A percentile compares a stretch with the other conserved stretches of the same genome.
phyloP scores from a whole-genome alignment of 2,888 invertebrate species.

The Cheilosia variabilis region DNA sequence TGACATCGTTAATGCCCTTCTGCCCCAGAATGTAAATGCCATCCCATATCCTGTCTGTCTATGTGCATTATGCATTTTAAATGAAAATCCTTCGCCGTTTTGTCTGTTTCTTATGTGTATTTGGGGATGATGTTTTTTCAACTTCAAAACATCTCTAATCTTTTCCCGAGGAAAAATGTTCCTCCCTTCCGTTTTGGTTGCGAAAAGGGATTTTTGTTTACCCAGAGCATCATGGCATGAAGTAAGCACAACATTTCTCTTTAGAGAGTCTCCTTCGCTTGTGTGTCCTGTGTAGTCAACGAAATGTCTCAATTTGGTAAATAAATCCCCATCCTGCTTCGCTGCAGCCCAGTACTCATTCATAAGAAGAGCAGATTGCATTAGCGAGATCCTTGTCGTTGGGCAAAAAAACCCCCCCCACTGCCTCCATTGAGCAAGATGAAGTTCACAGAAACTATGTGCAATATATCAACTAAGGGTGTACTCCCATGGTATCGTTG shows the following conservation, averaged over 20 bases:
- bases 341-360: conserved; percentile 33
- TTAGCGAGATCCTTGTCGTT: conserved; percentile 65
- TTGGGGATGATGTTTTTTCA: conserved; percentile 63
- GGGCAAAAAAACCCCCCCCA: neutral
- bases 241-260: conserved; percentile 45
- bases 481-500: neutral
- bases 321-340: conserved; percentile 61
- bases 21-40: conserved; percentile 19
- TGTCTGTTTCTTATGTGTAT: conserved; percentile 3
- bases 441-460: conserved; percentile 49
- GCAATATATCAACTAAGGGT: conserved; percentile 55
- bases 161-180: conserved; percentile 60
- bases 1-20: conserved; percentile 24
- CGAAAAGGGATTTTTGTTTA: conserved; percentile 47
- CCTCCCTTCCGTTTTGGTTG: conserved; percentile 50
- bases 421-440: conserved; percentile 35
- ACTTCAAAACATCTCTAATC: conserved; percentile 71
- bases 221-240: conserved; percentile 18
- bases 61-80: conserved; percentile 56
- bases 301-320: conserved; percentile 66
- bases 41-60: conserved; percentile 35
- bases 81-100: conserved; percentile 41
- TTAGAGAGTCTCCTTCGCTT: conserved; percentile 15
- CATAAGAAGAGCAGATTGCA: conserved; percentile 65
- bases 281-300: neutral